Evolutionary conservation across 2,113 vertebrate genomes (phyloP), one percentile per base, ranked within the genome.

Genomic region (Argyrosomus japonicus): DNA sequence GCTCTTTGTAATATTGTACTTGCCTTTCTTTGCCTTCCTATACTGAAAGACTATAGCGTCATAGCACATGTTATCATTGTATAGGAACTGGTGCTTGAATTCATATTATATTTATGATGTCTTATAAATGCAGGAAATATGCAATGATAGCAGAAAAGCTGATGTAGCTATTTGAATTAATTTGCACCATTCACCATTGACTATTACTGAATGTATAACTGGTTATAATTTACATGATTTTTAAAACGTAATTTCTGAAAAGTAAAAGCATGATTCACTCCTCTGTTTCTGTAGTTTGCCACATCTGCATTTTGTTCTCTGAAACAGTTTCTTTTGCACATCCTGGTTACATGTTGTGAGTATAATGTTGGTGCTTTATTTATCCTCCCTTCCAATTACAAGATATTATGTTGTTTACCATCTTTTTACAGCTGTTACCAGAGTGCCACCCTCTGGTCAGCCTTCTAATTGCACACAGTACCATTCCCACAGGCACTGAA

Each of bases 381-480:
- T 40, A 27, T 48, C 7, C 32, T 23, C 14, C 23, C 8, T 36
- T 68, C 58, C 18, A 62, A 18, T 62, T 53, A 64, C 50, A 78
- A 73, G 11, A 62, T 64, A 11, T 23, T 23, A 12, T 75, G 25
- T 21, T 0, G n/a, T 83, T 68, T 81, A 13, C 18, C 19, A 25
- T 17, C n/a, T 51, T 79, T 87, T 90, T 23, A 81, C 64, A 72
- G 58, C 79, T 89, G 86, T 86, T 85, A 84, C 91, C 61, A 90
- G 81, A 92, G 82, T 73, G 88, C 84, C 90, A 81, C 84, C 90
- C 64, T 81, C 83, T 93, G 91, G 91, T 86, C 76, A 82, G 12
- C 1, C 27, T 63, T 76, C 25, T 68, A 54, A 74, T 48, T 14
- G 0, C 83, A 84, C 43, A 56, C 56, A 63, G 32, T 10, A 32